phyloP scores from a whole-genome alignment of 2,113 vertebrate species.

The Indicator maculatus region DNA sequence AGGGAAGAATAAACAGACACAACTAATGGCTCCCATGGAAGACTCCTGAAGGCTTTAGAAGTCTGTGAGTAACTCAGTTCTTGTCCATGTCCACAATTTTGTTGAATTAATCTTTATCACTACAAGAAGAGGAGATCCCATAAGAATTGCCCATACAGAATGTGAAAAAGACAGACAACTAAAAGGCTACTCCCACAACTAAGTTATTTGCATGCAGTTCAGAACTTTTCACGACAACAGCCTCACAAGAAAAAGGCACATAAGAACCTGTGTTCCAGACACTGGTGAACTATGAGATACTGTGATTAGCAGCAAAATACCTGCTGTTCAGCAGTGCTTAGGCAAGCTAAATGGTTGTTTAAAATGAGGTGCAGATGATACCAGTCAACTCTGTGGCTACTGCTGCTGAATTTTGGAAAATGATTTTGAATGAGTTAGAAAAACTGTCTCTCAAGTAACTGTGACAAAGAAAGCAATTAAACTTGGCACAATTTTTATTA shows the following conservation, averaged over 20 bases:
- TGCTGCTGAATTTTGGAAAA: not conserved
- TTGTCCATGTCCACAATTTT: not conserved
- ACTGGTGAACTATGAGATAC: not conserved
- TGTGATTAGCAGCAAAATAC: slow-evolving; percentile 31
- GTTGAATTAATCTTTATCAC: not conserved
- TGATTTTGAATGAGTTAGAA: not conserved
- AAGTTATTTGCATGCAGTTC: not conserved
- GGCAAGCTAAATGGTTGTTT: not conserved
- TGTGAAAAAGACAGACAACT: not conserved
- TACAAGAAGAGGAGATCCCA: not conserved
- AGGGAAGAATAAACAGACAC: slow-evolving; percentile 57
- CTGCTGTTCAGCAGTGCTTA: not conserved
- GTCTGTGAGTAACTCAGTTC: not conserved
- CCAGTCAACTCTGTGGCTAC: not conserved
- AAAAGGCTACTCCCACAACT: not conserved
- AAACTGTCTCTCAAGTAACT: not conserved
- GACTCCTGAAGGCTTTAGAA: not conserved
- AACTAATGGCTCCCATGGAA: slow-evolving; percentile 49
- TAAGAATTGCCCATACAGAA: not conserved
- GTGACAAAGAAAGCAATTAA: slow-evolving; percentile 25
- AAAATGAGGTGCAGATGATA: slow-evolving; percentile 5
- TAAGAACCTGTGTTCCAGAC: not conserved
- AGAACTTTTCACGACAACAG: not conserved
- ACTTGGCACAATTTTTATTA: not conserved
- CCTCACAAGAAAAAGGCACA: not conserved